Evolutionary conservation across 2,888 invertebrate species (phyloP), one percentile per base, ranked within the genome.

Genomic region (Drosophila acutilabella): DNA sequence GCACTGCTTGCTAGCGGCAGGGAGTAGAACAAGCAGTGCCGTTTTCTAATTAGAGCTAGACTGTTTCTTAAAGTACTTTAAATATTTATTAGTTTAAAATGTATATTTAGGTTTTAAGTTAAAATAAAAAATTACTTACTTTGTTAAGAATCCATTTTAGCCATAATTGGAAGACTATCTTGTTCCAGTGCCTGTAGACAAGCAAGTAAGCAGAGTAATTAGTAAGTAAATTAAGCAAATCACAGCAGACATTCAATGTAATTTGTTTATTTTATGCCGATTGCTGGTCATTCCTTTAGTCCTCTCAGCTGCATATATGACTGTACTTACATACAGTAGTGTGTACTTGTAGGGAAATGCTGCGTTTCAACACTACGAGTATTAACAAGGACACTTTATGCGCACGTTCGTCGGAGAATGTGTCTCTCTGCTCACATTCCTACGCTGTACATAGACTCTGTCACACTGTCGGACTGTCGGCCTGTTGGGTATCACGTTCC

Each of bases 301-400:
- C 20, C 36, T 23, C 54, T 56, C 47, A 71, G 36, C 30, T 54
- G 20, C 44, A 54, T 33, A 42, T 54, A 44, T n/a, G 6, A 54
- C n/a, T 14, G 54, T 14, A 54, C 20, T 42, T 44, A 44, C 45
- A 33, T 57, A 36, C 23, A 26, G 14, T 13, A 14, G 36, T 36
- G 4, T 36, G 36, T 36, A 36, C 74, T 78, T 80, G 87, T 64
- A 78, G 78, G 88, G 71, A 81, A 87, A 81, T 81, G 75, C 86
- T 76, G 82, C 81, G 81, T 81, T 81, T 78, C 62, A 81, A 86
- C 84, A 73, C 50, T 30, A 47, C 40, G 26, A 41, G 87, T 69
- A 86, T 82, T 85, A 81, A 87, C 81, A 81, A 84, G 85, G 74
- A 75, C 85, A 78, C 78, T 81, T 65, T 64, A 81, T 61, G 77